These are phyloP conservation scores for Lithophane socia DNA, from an alignment of 2,888 invertebrate genomes.

Conservation along the genomic window DNA sequence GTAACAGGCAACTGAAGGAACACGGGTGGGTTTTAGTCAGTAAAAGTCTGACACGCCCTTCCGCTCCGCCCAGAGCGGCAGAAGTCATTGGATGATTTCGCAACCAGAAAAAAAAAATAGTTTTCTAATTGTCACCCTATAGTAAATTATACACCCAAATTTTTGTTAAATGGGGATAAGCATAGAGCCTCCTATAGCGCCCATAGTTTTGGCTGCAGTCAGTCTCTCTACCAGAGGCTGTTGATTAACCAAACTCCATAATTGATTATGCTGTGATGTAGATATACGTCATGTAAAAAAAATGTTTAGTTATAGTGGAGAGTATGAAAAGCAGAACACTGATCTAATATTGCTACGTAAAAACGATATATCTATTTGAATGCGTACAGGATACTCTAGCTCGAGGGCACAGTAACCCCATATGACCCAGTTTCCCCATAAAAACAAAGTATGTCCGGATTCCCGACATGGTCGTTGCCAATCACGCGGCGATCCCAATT, in stretches of 20 bases:
- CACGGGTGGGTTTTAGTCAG: too few relatives aligned
- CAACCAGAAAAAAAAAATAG: too few relatives aligned
- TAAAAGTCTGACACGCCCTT: too few relatives aligned
- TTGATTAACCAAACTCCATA: neutral
- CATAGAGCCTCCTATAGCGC: neutral
- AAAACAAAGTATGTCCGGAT: conserved; percentile 52
- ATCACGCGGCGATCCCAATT: conserved; percentile 63
- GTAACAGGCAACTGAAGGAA: too few relatives aligned
- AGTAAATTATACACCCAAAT: too few relatives aligned
- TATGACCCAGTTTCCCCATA: conserved; percentile 39
- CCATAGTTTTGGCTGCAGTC: neutral
- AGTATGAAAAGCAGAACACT: neutral
- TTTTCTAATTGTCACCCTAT: too few relatives aligned
- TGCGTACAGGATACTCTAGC: neutral
- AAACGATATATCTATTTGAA: neutral
- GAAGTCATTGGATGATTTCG: too few relatives aligned
- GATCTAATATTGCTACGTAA: neutral
- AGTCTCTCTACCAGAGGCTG: neutral
- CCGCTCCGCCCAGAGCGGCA: too few relatives aligned
- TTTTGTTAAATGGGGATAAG: neutral
- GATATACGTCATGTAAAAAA: neutral
- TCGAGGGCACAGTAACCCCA: conserved; percentile 14
- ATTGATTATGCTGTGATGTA: neutral
- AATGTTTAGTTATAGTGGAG: neutral
- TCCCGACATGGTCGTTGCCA: conserved; percentile 51